A percentile compares a stretch with the other conserved stretches of the same genome.
Conservation (phyloP, 2,888 invertebrate species). For the Rhagonycha lutea region DNA sequence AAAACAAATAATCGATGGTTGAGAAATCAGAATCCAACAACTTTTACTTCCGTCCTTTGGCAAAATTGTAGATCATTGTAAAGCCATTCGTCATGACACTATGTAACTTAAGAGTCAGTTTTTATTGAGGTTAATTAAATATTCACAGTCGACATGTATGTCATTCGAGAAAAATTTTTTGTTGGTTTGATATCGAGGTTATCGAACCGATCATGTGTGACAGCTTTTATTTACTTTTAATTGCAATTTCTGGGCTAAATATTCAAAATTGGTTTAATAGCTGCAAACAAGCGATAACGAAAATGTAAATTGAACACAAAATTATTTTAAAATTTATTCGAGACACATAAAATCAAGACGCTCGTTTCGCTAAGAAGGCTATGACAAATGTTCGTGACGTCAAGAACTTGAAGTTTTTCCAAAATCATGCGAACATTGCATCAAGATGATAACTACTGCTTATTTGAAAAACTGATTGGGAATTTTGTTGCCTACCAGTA, state of each 20-base stretch:
- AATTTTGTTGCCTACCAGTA: no score
- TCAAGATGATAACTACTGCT: no score
- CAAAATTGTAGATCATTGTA: background rate
- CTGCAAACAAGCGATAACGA: background rate
- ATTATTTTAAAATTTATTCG: background rate
- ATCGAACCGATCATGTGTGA: background rate
- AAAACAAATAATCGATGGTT: background rate
- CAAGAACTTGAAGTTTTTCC: no score
- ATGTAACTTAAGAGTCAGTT: background rate
- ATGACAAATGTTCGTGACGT: no score
- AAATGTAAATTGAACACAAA: background rate
- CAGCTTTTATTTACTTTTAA: background rate
- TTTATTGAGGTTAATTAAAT: conserved; percentile 4
- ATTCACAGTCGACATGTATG: background rate
- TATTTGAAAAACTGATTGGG: no score
- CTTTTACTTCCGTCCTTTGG: conserved; percentile 1
- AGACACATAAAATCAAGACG: background rate
- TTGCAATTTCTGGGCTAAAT: background rate
- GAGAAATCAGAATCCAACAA: background rate
- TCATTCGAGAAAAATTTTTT: background rate
- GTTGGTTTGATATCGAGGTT: background rate
- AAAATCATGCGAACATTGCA: no score
- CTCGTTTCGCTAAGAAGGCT: no score
- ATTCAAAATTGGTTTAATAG: background rate
- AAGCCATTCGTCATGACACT: background rate